Evolutionary conservation across 2,888 invertebrate species (phyloP), one percentile per base, ranked within the genome.

Genomic region (Uropetala carovei): DNA sequence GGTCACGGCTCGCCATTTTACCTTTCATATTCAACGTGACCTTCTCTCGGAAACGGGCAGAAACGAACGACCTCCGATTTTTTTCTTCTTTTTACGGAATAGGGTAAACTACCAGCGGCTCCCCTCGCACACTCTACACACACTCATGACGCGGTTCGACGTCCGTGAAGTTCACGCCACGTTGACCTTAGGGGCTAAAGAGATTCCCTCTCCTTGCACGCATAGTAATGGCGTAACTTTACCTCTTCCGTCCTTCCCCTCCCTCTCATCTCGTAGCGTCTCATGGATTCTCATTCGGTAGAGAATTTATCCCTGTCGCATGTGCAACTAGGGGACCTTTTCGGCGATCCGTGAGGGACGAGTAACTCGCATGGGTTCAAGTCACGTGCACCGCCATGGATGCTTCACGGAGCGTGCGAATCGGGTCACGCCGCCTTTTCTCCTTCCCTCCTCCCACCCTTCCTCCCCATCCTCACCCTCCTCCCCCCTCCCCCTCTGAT

Each of bases 331-430:
- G 75, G 75, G 22, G 22, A 13, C 75, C 75, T 75, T 75, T 75
- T 27, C 18, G 68, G 68, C 22, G 68, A 68, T 22, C 75, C 75
- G 75, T 75, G 22, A 75, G 75, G 60, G 75, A 75, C 22, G 43
- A 43, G 43, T 43, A 43, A 43, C 43, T 43, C 75, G 75, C 75
- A 27, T 27, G 75, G 0, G 75, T 75, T 75, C 75, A 8, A 75
- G 75, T 75, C 75, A 75, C 75, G 75, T 27, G 75, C 75, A 22
- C 68, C 22, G 22, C 11, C 5, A 75, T 75, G 27, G 75, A 22
- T 68, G 68, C 68, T 75, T 75, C 75, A 75, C 75, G 75, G 9
- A 75, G 75, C 75, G 75, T 75, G 75, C 75, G 75, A 75, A 75
- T 27, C 75, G 75, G 27, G 75, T 75, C 75, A 22, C 75, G 22